These are phyloP conservation scores for Gisinianus flammeolus DNA, from an alignment of 2,888 invertebrate species.

Conservation along the genomic window DNA sequence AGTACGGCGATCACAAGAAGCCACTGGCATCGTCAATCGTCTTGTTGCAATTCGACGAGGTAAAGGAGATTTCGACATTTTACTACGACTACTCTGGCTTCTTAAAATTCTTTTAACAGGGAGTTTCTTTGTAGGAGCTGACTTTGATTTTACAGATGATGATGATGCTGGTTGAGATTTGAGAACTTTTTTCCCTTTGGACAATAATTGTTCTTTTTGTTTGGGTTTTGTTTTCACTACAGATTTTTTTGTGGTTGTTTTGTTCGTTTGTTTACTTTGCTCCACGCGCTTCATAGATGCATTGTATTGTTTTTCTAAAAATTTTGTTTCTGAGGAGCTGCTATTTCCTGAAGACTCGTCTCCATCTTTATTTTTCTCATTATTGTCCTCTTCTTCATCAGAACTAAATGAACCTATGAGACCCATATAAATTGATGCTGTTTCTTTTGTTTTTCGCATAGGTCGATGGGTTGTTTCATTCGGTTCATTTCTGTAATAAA, in stretches of 20 bases:
- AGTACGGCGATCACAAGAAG: constrained; percentile 35
- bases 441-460: constrained; percentile 75
- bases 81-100: constrained; percentile 43
- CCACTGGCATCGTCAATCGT: constrained; percentile 26
- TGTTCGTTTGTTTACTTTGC: constrained; percentile 30
- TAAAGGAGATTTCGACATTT: not conserved
- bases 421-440: constrained; percentile 76
- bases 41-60: constrained; percentile 36
- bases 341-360: constrained; percentile 50
- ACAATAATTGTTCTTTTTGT: not conserved
- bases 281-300: constrained; percentile 52
- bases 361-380: constrained; percentile 62
- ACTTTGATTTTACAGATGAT: constrained; percentile 2
- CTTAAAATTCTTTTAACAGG: constrained; percentile 42
- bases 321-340: constrained; percentile 57
- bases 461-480: constrained; percentile 56
- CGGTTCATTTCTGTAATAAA: constrained; percentile 32
- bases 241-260: constrained; percentile 18
- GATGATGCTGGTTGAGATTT: not conserved
- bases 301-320: constrained; percentile 56
- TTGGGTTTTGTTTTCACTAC: constrained; percentile 15
- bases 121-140: constrained; percentile 8
- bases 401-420: constrained; percentile 73
- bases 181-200: constrained; percentile 1
- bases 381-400: constrained; percentile 68